These are phyloP conservation scores for Cetonia aurata DNA, from an alignment of 2,888 invertebrate species.

Conservation along the genomic window DNA sequence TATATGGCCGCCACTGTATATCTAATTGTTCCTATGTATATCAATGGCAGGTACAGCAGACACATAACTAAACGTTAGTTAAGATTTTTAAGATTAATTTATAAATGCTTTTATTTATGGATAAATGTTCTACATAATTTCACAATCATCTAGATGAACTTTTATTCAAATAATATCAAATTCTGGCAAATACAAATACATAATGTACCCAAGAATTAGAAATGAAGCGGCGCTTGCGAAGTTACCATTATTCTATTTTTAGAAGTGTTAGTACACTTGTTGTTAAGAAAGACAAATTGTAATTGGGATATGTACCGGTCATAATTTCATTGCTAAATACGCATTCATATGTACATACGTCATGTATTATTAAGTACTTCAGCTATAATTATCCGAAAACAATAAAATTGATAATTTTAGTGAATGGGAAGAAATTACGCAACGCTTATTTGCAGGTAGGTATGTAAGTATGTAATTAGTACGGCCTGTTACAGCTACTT, in stretches of 20 bases:
- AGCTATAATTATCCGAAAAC: constrained; percentile 38
- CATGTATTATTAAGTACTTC: constrained; percentile 27
- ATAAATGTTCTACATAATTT: too few species aligned
- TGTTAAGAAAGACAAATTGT: constrained; percentile 19
- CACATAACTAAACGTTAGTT: too few species aligned
- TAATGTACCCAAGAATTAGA: too few species aligned
- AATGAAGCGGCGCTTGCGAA: background rate
- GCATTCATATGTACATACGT: constrained; percentile 12
- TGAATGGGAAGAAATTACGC: constrained; percentile 24
- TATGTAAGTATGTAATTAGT: constrained; percentile 26
- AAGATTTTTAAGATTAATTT: too few species aligned
- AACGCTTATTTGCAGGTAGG: constrained; percentile 1
- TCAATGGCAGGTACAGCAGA: too few species aligned
- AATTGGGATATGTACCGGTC: constrained; percentile 25
- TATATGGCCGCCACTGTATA: too few species aligned
- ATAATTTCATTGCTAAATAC: constrained; percentile 29
- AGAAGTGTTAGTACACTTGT: constrained; percentile 10
- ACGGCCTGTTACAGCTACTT: constrained; percentile 40
- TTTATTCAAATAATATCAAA: too few species aligned
- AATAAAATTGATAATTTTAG: constrained; percentile 40
- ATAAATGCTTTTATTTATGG: too few species aligned
- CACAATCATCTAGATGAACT: too few species aligned
- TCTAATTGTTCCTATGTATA: too few species aligned
- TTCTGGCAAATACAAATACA: too few species aligned
- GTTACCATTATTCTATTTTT: constrained; percentile 24